Base-by-base conservation (phyloP, 2,113 vertebrate species). In the Mormyrus iriodes region DNA sequence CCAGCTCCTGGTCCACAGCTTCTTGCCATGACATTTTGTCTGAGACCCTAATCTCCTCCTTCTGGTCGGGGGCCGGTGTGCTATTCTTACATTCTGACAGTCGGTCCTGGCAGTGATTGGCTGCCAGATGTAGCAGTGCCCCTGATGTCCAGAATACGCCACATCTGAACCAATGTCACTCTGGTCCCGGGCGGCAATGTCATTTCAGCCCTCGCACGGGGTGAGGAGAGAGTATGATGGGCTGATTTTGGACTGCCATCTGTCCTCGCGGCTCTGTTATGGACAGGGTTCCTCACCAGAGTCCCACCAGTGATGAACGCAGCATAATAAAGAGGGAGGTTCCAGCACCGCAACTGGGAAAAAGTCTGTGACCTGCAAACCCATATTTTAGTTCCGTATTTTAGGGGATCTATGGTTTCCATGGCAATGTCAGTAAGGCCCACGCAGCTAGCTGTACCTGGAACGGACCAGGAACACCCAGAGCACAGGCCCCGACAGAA, bases 391-490 rank as follows among this genome's bases (percentile, higher is more conserved):
- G 90, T 89, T 87, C 76, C 13, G 12, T 55, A 12, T 79, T 90
- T 91, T 88, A 89, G 89, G 52, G 83, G 55, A 52, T 53, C 51
- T 24, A 73, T 19, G 86, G 92, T 92, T 92, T 90, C 92, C 91
- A 92, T 90, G 90, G 90, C 8, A 85, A 92, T 87, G 58, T 73
- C 88, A 65, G 85, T 90, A 87, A 90, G 86, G 48, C 73, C 73
- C 21, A 0, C 46, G 88, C 79, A 44, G 24, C 87, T 87, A 58
- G 65, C 90, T 79, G 90, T 65, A 89, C 88, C 24, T 55, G 53
- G 58, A 44, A 88, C 88, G 91, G 69, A 35, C 15, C 21, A 10
- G 42, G 82, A 27, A 48, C 42, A 10, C 44, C 35, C 44, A n/a
- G 44, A 84, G 3, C 82, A 13, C 19, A 9, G 19, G 8, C 35